phyloP scores from a whole-genome alignment of 37 sponge, comb jelly and placozoan species.

The Mnemiopsis leidyi region DNA sequence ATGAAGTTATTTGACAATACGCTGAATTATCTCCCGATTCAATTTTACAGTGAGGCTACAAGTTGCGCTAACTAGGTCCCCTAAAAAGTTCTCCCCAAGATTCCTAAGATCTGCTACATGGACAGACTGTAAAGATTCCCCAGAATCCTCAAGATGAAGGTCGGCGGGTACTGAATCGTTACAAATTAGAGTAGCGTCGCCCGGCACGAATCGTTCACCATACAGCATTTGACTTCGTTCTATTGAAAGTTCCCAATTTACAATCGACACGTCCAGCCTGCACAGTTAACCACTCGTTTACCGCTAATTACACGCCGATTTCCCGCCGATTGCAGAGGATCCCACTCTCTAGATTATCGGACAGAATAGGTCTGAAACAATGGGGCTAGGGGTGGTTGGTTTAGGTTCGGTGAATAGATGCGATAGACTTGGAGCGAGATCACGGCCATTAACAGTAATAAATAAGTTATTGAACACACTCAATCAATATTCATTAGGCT shows the following conservation, averaged over 20 bases:
- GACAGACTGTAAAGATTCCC: not conserved
- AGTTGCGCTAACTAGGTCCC: no score
- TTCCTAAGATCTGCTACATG: no score
- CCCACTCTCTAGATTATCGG: not conserved
- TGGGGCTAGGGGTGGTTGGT: not conserved
- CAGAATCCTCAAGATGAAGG: not conserved
- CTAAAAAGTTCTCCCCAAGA: no score
- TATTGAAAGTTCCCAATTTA: not conserved
- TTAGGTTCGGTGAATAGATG: not conserved
- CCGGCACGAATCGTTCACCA: not conserved
- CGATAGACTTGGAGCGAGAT: not conserved
- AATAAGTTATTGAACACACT: not conserved
- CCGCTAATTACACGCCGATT: not conserved
- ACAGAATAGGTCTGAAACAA: not conserved
- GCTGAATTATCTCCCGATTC: no score
- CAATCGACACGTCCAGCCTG: not conserved
- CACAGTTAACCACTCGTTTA: no score
- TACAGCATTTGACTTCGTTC: not conserved
- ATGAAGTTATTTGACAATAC: no score
- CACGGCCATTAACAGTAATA: not conserved
- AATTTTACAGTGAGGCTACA: no score
- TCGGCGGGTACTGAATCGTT: not conserved
- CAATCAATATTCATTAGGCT: not conserved
- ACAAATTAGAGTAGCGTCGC: not conserved
- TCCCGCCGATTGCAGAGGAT: not conserved